phyloP scores from a whole-genome alignment of 30 jellyfish, hydroid and myxozoan genomes.

The Chironex yamaguchii region DNA sequence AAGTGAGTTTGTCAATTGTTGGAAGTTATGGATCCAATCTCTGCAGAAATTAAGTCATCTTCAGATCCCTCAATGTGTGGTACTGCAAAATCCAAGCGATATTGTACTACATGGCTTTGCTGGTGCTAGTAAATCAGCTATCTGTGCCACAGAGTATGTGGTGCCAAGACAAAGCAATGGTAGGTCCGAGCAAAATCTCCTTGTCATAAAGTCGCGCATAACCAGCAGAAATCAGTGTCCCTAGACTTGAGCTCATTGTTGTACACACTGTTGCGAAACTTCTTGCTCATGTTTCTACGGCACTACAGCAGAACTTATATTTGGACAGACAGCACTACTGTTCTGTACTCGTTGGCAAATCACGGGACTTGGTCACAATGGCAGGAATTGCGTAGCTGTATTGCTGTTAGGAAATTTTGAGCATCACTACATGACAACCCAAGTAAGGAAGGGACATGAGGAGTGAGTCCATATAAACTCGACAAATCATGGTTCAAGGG shows the following conservation, averaged over 20 bases:
- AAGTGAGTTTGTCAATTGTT: too few species aligned
- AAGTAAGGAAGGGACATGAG: not conserved
- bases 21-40: too few species aligned
- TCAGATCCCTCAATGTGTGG: too few species aligned
- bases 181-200: not conserved
- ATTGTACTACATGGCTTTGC: not conserved
- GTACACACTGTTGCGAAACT: not conserved
- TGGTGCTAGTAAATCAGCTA: not conserved
- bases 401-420: too few species aligned
- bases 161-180: not conserved
- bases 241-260: not conserved
- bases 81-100: too few species aligned
- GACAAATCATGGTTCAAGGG: not conserved
- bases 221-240: not conserved
- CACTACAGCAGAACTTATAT: not conserved
- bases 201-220: not conserved
- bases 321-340: not conserved
- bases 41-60: too few species aligned
- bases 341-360: not conserved
- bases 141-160: not conserved
- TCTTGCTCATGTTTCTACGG: not conserved
- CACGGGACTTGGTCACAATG: not conserved
- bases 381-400: too few species aligned
- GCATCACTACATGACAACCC: too few species aligned
- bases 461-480: not conserved